These are phyloP conservation scores for Rhyacophila evoluta DNA, from an alignment of 2,888 invertebrate species.

Conservation along the genomic window DNA sequence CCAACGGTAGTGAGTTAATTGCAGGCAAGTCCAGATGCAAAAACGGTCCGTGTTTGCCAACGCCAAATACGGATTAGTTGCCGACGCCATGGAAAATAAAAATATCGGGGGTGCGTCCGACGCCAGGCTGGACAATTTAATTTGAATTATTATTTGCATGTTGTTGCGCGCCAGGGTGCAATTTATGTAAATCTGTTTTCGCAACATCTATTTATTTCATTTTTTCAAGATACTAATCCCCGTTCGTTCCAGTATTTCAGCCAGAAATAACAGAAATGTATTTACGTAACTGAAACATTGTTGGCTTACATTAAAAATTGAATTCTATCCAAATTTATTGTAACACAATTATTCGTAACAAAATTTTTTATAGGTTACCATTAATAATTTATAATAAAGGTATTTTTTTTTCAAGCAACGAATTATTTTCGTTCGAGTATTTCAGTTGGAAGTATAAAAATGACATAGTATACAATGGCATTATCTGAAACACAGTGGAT, in stretches of 20 bases:
- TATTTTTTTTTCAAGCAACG: too few relatives aligned
- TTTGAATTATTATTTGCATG: not conserved
- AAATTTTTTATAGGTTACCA: too few relatives aligned
- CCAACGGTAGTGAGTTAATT: conserved; percentile 23
- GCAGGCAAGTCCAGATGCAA: conserved; percentile 38
- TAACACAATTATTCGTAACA: too few relatives aligned
- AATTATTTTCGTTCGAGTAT: too few relatives aligned
- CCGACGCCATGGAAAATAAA: not conserved
- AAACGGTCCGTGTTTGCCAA: conserved; percentile 36
- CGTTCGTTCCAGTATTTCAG: not conserved
- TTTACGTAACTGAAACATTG: too few relatives aligned
- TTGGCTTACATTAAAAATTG: too few relatives aligned
- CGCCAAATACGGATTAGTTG: conserved; percentile 36
- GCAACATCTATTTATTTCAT: not conserved
- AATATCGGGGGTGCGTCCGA: not conserved
- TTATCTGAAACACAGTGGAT: too few relatives aligned
- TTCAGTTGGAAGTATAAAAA: too few relatives aligned
- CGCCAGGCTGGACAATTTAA: not conserved
- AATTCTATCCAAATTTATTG: too few relatives aligned
- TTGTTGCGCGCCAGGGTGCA: not conserved
- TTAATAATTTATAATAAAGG: too few relatives aligned
- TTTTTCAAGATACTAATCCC: not conserved
- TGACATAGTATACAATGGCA: too few relatives aligned
- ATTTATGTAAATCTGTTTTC: not conserved
- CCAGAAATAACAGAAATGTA: not conserved